Base-by-base conservation (phyloP, 2,113 vertebrate species). In the Anhinga anhinga region DNA sequence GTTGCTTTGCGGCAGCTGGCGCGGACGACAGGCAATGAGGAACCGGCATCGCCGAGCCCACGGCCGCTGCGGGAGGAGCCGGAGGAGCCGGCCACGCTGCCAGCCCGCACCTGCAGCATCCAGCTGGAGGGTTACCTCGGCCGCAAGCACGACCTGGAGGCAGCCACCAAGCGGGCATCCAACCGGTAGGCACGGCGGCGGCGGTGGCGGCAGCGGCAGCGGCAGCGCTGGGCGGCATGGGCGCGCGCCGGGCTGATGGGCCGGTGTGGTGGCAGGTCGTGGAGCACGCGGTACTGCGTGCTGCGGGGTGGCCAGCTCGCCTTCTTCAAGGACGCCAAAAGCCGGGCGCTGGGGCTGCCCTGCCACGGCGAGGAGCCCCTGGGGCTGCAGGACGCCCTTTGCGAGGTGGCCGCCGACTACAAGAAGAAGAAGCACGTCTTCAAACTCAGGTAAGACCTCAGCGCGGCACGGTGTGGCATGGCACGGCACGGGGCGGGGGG, bases 351-450 rank as follows among this genome's bases (percentile, higher is more conserved):
- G 15, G 98, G 99, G 47, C 92, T 98, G 84, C 98, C 99, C 6
- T 99, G 98, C 94, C 99, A 99, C 3, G 99, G 99, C 2, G 99
- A 99, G 97, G 98, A 99, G 56, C 99, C 99, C 16, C 88, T 99
- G 96, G 90, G 95, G 26, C 98, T 99, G 76, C 93, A 81, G 53
- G 98, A 98, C 0, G 99, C 99, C 85, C 96, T 95, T 97, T 99
- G 99, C 63, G 99, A 99, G 97, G 95, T 99, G 42, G 98, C 99
- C 9, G 85, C 95, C 11, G 99, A 98, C 97, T 99, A 99, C 97
- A 99, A 99, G 98, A 99, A 99, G 95, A 99, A 99, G 98, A 99
- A 99, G 79, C 98, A 99, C 0, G 99, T 99, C 62, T 99, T 99
- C 96, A 99, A 99, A 96, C 98, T 99, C 91, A 98, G 98, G 99